Conservation (phyloP, 64 coral and sea anemone species). For the Cladopsammia gracilis region DNA sequence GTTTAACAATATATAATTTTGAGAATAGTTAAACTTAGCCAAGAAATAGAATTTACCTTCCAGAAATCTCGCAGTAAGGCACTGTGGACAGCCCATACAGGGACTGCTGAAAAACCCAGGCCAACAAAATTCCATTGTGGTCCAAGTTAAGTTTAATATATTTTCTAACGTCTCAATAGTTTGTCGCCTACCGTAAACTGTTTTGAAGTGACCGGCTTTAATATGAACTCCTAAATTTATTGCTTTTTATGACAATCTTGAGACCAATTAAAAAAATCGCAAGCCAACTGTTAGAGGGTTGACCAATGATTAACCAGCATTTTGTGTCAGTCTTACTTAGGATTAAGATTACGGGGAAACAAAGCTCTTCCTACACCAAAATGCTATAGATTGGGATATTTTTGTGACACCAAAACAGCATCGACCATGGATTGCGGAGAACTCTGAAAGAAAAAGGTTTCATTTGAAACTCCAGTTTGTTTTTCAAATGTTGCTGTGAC, state of each 20-base stretch:
- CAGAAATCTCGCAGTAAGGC: constrained; percentile 17
- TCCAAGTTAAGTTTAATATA: too few relatives aligned
- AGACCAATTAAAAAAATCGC: constrained; percentile 28
- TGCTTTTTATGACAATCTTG: constrained; percentile 19
- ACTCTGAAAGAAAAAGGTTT: neutral
- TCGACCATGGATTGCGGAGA: neutral
- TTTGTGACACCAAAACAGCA: neutral
- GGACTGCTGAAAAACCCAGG: neutral
- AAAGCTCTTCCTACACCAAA: neutral
- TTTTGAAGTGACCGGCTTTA: neutral
- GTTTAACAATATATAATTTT: neutral
- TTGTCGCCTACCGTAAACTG: neutral
- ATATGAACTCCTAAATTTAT: constrained; percentile 10
- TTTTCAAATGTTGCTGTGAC: too few relatives aligned
- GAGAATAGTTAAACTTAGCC: neutral
- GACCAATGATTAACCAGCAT: neutral
- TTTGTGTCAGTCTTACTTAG: neutral
- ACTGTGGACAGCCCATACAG: constrained; percentile 28
- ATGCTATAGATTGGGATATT: neutral
- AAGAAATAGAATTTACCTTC: constrained; percentile 16
- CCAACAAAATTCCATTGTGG: constrained; percentile 28
- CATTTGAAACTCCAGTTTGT: neutral
- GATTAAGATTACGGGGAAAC: neutral
- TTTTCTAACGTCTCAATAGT: too few relatives aligned
- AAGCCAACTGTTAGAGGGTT: neutral